Base-by-base conservation (phyloP, 2,113 vertebrate genomes). In the Oryzias melastigma region DNA sequence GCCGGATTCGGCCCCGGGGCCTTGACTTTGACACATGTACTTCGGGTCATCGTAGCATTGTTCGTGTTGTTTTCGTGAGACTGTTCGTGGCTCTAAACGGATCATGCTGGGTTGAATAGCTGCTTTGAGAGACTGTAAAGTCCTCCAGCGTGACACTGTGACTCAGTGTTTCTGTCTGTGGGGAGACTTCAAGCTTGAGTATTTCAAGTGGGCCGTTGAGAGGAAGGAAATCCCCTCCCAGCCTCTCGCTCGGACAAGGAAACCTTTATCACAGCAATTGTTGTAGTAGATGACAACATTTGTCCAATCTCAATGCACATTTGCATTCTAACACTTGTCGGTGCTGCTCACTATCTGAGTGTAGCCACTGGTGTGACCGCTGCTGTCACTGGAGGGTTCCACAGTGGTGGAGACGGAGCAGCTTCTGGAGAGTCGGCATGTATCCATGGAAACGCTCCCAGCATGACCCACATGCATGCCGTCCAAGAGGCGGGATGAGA, bases 381-480 rank as follows among this genome's bases (percentile, higher is more conserved):
- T 7, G 40, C 5, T 5, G 14, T 41, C 43, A 24, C 42, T 24
- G 46, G 8, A 19, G 40, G 14, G 3, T 44, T 4, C 4, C 45
- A 27, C 65, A 40, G 41, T 3, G 29, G 56, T 22, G 56, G 53
- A 0, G 59, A 62, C 51, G 68, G 63, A 61, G 62, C 65, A 5
- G 77, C 75, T 68, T 82, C 73, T 43, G 62, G 48, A 71, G 68
- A 71, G 80, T 84, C 73, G 18, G 71, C 29, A 0, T 1, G 81
- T 83, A 41, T 41, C 80, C 83, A 83, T 88, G 77, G 86, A 64
- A 84, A 88, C 85, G 44, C 52, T 68, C 71, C 62, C 42, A 27
- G 69, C 24, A 4, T 83, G 78, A 85, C 84, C 84, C 84, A 88
- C 81, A 90, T 86, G 59, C 56, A 5, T 3, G 25, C 18, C 0